Evolutionary conservation across 2,113 vertebrate genomes (phyloP), one percentile per base, ranked within the genome.

Genomic region (Cephalophus harveyi): DNA sequence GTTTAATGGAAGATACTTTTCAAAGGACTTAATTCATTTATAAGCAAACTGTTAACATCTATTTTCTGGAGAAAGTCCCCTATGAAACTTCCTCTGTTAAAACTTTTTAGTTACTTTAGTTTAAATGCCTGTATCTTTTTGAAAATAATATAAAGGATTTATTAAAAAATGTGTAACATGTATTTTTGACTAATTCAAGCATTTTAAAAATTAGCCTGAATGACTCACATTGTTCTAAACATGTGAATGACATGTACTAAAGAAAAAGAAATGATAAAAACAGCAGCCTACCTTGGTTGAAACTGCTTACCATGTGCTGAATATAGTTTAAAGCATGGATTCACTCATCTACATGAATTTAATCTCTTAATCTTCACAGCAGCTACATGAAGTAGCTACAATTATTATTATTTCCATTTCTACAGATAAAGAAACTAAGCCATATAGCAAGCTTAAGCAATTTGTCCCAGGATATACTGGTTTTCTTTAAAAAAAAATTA

Each of bases 1-100:
- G 30, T 84, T 86, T 95, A 97, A 94, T 82, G 87, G 88, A 93
- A 83, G 43, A 96, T 5, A 71, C 7, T 97, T 92, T 85, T 52
- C 59, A 79, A 89, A 96, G 62, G 48, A 55, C 28, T 5, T 84
- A 67, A 52, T 46, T 91, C 36, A 92, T 86, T 94, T 93, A 59
- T 78, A 89, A 93, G 81, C 43, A 93, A 78, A 94, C 33, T 19
- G 9, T 94, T 84, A 91, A 85, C 30, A 81, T 11, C 14, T 16
- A 87, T 54, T 83, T 98, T 83, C 96, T 87, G 14, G 96, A 93
- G 54, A 48, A 71, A 28, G 10, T 60, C 36, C 25, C 60, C 27
- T 62, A 76, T 33, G 33, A 92, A 87, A 46, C 6, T 81, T 97
- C 57, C 25, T 55, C 2, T 23, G 48, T 62, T 64, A 79, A 95